phyloP scores from a whole-genome alignment of 2,797 vertebrate species.

The Anisognathus igniventris region DNA sequence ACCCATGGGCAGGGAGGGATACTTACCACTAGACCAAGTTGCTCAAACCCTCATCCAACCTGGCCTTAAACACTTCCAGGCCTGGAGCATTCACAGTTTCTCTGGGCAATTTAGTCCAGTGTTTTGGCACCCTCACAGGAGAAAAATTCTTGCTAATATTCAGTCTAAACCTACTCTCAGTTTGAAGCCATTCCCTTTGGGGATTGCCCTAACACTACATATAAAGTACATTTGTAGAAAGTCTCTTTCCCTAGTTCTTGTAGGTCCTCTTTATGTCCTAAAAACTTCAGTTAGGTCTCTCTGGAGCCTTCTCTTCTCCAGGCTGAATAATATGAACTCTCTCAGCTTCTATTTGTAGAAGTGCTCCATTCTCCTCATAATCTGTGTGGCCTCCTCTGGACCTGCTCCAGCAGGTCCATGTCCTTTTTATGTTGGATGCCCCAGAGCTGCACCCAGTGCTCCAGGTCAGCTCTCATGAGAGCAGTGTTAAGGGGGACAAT shows the following conservation, averaged over 20 bases:
- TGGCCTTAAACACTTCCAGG: neutral
- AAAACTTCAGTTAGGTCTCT: neutral
- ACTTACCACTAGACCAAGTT: neutral
- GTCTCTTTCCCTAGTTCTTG: neutral
- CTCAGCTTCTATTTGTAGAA: neutral
- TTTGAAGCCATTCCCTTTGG: neutral
- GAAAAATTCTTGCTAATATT: neutral
- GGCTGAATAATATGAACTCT: neutral
- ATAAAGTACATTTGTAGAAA: neutral
- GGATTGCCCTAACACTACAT: neutral
- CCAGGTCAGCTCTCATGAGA: neutral
- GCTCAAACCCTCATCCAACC: neutral
- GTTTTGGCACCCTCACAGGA: neutral
- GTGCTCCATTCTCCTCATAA: neutral
- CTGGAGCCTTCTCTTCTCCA: neutral
- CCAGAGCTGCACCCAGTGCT: accelerated
- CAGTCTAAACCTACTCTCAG: neutral
- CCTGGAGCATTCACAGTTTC: neutral
- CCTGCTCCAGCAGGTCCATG: neutral
- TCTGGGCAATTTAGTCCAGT: neutral
- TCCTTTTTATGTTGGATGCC: neutral
- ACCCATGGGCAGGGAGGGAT: neutral
- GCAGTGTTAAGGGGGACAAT: neutral
- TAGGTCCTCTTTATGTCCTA: neutral
- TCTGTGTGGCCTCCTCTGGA: neutral